Conservation (phyloP, 2,797 vertebrate genomes). For the Melanotaenia maccullochi region DNA sequence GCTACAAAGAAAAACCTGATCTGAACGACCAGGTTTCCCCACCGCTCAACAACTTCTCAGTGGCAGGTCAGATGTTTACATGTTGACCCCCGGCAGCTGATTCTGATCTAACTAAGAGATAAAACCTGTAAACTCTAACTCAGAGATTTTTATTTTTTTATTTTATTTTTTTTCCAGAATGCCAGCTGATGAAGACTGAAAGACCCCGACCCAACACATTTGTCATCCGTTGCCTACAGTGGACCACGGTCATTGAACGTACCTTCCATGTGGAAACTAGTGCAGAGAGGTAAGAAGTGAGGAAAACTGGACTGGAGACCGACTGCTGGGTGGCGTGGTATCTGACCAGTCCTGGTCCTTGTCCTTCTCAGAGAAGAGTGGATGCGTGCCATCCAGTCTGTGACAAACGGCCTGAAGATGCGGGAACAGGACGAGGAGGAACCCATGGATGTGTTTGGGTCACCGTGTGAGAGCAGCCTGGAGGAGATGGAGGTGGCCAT, state of each 20-base stretch:
- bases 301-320: neutral
- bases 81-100: too few relatives aligned
- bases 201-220: slow-evolving; percentile 90
- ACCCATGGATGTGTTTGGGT: slow-evolving; percentile 84
- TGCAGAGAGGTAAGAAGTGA: slow-evolving; percentile 82
- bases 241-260: slow-evolving; percentile 91
- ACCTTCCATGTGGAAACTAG: slow-evolving; percentile 91
- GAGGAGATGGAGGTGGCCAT: slow-evolving; percentile 89
- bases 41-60: slow-evolving; percentile 91
- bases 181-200: slow-evolving; percentile 92
- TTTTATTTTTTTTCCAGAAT: slow-evolving; percentile 77
- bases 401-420: slow-evolving; percentile 88
- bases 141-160: slow-evolving; percentile 3
- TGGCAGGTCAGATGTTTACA: slow-evolving; percentile 81
- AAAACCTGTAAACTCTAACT: neutral
- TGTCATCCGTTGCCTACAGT: slow-evolving; percentile 91
- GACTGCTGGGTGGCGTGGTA: neutral
- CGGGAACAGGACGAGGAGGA: slow-evolving; percentile 79
- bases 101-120: too few relatives aligned
- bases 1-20: slow-evolving; percentile 90
- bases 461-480: slow-evolving; percentile 76
- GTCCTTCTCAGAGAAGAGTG: slow-evolving; percentile 85
- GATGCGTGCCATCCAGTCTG: slow-evolving; percentile 90
- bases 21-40: slow-evolving; percentile 81
- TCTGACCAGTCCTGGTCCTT: slow-evolving; percentile 1